Conservation (phyloP, 2,113 vertebrate species). For the Lepisosteus oculatus region DNA sequence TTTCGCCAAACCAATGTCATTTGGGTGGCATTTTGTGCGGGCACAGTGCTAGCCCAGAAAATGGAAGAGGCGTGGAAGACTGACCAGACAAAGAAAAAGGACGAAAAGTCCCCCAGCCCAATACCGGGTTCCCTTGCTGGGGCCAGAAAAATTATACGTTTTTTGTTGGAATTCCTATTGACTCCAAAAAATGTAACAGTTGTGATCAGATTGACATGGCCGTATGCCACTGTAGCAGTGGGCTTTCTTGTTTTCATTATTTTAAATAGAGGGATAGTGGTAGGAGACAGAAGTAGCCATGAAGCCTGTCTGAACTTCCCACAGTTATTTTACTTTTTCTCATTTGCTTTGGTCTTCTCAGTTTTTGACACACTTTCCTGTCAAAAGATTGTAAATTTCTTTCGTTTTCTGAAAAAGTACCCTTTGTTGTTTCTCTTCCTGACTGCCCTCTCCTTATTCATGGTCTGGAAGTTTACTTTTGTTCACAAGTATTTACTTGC, state of each 20-base stretch:
- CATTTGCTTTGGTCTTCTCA: conserved; percentile 82
- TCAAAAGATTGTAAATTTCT: conserved; percentile 68
- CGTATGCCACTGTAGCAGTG: conserved; percentile 64
- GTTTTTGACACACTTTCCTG: conserved; percentile 71
- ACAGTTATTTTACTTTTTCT: conserved; percentile 91
- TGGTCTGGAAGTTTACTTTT: conserved; percentile 90
- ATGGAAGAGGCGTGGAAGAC: conserved; percentile 81
- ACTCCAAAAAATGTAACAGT: conserved; percentile 56
- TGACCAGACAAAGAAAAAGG: conserved; percentile 79
- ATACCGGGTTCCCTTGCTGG: conserved; percentile 63
- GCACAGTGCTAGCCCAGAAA: conserved; percentile 73
- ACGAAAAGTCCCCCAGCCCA: conserved; percentile 65
- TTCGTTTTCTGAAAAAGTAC: conserved; percentile 65
- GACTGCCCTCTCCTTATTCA: conserved; percentile 53
- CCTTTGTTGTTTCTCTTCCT: conserved; percentile 66
- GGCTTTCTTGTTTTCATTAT: conserved; percentile 73
- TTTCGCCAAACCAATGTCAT: conserved; percentile 95
- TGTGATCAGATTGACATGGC: conserved; percentile 73
- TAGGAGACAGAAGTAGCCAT: conserved; percentile 86
- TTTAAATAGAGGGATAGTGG: conserved; percentile 84
- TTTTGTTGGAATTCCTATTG: conserved; percentile 64
- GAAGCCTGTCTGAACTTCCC: conserved; percentile 87
- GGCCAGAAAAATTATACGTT: conserved; percentile 57
- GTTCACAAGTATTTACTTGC: conserved; percentile 90
- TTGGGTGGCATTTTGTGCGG: conserved; percentile 89